Conservation (phyloP, 2,888 invertebrate genomes). For the Harpagoxenus sublaevis region DNA sequence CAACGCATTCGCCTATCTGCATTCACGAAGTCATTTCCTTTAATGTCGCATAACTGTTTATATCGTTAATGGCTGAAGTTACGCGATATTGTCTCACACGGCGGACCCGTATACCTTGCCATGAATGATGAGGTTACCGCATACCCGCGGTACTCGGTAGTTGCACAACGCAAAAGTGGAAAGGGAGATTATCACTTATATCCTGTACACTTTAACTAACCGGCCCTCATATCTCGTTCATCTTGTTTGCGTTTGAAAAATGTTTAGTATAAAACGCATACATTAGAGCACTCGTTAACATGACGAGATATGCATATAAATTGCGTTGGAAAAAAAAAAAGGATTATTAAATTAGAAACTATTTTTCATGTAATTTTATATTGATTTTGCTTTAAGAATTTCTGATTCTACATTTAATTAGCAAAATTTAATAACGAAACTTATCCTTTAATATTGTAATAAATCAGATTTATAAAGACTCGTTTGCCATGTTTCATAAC, state of each 20-base stretch:
- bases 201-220: neutral
- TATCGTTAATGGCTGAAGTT: conserved; percentile 39
- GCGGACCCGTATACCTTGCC: neutral
- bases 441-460: neutral
- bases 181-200: conserved; percentile 30
- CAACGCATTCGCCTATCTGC: neutral
- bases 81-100: conserved; percentile 37
- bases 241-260: conserved; percentile 21
- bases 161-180: conserved; percentile 4
- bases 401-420: neutral
- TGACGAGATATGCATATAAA: neutral
- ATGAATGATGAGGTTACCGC: conserved; percentile 31
- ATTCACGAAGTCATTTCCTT: conserved; percentile 42
- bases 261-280: neutral
- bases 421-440: neutral
- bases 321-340: neutral
- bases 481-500: neutral
- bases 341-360: neutral
- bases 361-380: neutral
- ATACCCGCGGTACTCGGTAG: neutral
- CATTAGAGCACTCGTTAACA: neutral
- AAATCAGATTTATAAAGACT: neutral
- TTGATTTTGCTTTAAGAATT: neutral
- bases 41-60: conserved; percentile 55
- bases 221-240: conserved; percentile 13